Evolutionary conservation across 2,113 vertebrate species (phyloP).

Genomic region (Phoxinus phoxinus): DNA sequence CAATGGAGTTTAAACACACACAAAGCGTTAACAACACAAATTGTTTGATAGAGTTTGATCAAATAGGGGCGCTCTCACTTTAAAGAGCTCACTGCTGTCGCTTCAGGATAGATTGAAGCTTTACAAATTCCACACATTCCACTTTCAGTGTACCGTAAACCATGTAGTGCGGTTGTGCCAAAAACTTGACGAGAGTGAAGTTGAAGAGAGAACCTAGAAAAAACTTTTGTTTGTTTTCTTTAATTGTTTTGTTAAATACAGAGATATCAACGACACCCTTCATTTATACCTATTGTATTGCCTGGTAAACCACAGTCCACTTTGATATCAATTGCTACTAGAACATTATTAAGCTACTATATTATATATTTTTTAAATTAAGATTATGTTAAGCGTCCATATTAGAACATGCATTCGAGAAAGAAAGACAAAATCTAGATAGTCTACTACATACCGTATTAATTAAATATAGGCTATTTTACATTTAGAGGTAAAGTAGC

Average conservation of each 20-base stretch:
- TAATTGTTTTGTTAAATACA: neutral
- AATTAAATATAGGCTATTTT: no score
- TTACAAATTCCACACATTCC: constrained; percentile 86
- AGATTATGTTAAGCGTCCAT: neutral
- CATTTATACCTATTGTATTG: neutral
- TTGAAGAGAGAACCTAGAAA: constrained; percentile 27
- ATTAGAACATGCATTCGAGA: neutral
- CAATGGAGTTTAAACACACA: neutral
- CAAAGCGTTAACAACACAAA: neutral
- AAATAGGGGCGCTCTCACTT: constrained; percentile 60
- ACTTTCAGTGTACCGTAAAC: constrained; percentile 80
- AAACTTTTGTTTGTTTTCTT: neutral
- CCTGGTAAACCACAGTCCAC: neutral
- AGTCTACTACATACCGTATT: no score
- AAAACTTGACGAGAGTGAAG: neutral
- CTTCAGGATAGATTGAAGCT: constrained; percentile 77
- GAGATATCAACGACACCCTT: neutral
- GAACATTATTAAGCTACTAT: neutral
- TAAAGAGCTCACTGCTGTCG: constrained; percentile 67
- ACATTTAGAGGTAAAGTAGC: no score
- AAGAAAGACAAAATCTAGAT: no score
- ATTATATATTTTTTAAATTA: neutral
- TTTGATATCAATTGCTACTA: neutral
- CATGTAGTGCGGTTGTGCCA: constrained; percentile 38
- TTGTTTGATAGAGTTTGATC: constrained; percentile 46